Percentiles rank a stretch among this genome's conserved stretches.
These are phyloP conservation scores for Cacajao melanocephalus DNA, from an alignment of 2,797 vertebrate species.

Conservation along the genomic window DNA sequence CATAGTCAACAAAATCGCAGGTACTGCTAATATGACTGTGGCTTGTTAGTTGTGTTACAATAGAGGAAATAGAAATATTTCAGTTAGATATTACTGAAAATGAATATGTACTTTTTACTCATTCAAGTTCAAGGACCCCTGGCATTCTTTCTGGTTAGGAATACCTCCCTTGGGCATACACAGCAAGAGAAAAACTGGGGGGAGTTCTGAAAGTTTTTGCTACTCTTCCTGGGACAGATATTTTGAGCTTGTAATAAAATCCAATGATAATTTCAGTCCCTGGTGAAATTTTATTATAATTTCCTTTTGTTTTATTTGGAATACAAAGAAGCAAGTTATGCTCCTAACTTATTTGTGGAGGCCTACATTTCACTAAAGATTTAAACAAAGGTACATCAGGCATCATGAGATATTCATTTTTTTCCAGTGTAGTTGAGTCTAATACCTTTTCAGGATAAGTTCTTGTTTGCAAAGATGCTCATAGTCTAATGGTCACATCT, in stretches of 20 bases:
- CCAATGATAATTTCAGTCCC: slow-evolving; percentile 20
- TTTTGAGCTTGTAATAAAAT: slow-evolving; percentile 15
- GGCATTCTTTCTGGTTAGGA: not conserved
- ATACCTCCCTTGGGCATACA: not conserved
- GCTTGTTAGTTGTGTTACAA: not conserved
- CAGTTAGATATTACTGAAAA: not conserved
- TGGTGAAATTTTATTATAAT: slow-evolving; percentile 7
- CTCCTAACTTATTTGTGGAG: not conserved
- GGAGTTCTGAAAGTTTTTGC: not conserved
- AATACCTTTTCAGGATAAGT: not conserved
- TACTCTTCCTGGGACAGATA: slow-evolving; percentile 23
- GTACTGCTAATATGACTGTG: not conserved
- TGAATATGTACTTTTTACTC: not conserved
- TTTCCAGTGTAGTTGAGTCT: not conserved
- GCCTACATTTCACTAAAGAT: not conserved
- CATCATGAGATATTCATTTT: not conserved
- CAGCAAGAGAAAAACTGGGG: not conserved
- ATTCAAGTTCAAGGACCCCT: not conserved
- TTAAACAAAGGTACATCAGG: not conserved
- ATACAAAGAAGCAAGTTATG: not conserved
- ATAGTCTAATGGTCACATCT: not conserved
- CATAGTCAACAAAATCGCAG: not conserved
- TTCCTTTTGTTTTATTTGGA: slow-evolving; percentile 46
- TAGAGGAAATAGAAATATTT: slow-evolving; percentile 5
- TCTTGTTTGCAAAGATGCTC: not conserved